These are phyloP conservation scores for Kuschelorhynchus macadamiae DNA, from an alignment of 2,888 invertebrate species.

Conservation along the genomic window DNA sequence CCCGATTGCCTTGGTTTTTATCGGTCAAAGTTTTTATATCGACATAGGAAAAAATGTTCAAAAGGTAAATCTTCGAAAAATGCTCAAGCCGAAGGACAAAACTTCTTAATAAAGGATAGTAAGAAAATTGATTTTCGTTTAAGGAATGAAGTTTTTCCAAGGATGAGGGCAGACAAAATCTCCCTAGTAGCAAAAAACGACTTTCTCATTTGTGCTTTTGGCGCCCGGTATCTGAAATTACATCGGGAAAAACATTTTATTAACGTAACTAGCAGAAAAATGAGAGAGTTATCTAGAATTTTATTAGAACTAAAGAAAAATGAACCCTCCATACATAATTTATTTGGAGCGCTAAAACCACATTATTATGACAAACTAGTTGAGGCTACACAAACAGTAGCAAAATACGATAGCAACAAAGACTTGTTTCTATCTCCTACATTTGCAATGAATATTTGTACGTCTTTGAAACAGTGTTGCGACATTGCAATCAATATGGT, in stretches of 20 bases:
- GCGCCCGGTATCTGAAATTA: slow-evolving; percentile 32
- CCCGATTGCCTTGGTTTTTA: neutral
- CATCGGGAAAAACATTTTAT: slow-evolving; percentile 40
- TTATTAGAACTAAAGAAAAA: slow-evolving; percentile 22
- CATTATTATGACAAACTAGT: slow-evolving; percentile 17
- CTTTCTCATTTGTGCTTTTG: slow-evolving; percentile 47
- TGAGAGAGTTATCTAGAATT: slow-evolving; percentile 29
- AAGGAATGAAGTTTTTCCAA: slow-evolving; percentile 32
- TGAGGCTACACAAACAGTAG: slow-evolving; percentile 26
- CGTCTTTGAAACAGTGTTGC: slow-evolving; percentile 15
- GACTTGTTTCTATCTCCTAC: slow-evolving; percentile 12
- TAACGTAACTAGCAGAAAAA: slow-evolving; percentile 26
- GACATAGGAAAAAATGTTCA: neutral
- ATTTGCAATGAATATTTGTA: slow-evolving; percentile 13
- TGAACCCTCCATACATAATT: slow-evolving; percentile 11
- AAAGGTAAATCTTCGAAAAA: slow-evolving; percentile 4
- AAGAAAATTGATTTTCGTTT: slow-evolving; percentile 12
- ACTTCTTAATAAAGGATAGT: neutral
- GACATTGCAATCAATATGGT: slow-evolving; percentile 12
- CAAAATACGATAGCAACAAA: slow-evolving; percentile 45
- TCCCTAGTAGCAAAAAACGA: slow-evolving; percentile 32
- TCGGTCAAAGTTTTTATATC: neutral
- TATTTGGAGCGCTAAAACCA: slow-evolving; percentile 15
- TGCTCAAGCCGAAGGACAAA: slow-evolving; percentile 17
- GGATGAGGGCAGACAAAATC: slow-evolving; percentile 43